Evolutionary conservation across 2,113 vertebrate species (phyloP).

Genomic region (Pantherophis guttatus): DNA sequence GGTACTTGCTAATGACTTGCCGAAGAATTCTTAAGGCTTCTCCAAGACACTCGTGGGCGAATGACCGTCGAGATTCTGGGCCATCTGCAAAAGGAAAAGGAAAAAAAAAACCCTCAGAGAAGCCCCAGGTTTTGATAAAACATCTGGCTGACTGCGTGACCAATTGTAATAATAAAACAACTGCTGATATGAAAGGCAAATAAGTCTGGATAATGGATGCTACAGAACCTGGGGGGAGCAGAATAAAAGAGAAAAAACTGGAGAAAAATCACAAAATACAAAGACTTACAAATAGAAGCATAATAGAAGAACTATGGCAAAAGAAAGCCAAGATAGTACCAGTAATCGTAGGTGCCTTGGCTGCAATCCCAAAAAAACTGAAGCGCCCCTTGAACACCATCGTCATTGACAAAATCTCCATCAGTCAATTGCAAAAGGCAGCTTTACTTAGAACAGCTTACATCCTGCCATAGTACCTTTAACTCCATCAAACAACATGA

Average conservation of each 20-base stretch:
- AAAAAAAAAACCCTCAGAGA: neutral
- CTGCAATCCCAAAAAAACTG: neutral
- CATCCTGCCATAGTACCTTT: neutral
- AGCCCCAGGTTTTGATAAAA: neutral
- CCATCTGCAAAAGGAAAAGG: conserved; percentile 68
- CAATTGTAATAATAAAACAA: neutral
- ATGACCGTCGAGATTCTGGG: conserved; percentile 76
- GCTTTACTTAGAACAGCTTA: neutral
- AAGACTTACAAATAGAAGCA: neutral
- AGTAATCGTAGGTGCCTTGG: neutral
- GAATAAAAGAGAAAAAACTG: neutral
- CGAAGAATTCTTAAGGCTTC: conserved; percentile 87
- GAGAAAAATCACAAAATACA: neutral
- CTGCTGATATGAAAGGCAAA: neutral
- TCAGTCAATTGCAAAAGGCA: neutral
- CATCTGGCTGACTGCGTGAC: neutral
- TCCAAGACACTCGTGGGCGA: conserved; percentile 87
- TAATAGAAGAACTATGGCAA: neutral
- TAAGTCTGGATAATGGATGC: neutral
- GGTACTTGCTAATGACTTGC: conserved; percentile 89
- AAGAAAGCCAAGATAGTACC: neutral
- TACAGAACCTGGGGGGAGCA: neutral
- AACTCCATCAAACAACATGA: neutral
- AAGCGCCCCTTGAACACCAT: neutral
- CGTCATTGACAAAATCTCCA: neutral